phyloP scores from a whole-genome alignment of 1,140 invertebrate genomes.

The Hormaphis cornu region DNA sequence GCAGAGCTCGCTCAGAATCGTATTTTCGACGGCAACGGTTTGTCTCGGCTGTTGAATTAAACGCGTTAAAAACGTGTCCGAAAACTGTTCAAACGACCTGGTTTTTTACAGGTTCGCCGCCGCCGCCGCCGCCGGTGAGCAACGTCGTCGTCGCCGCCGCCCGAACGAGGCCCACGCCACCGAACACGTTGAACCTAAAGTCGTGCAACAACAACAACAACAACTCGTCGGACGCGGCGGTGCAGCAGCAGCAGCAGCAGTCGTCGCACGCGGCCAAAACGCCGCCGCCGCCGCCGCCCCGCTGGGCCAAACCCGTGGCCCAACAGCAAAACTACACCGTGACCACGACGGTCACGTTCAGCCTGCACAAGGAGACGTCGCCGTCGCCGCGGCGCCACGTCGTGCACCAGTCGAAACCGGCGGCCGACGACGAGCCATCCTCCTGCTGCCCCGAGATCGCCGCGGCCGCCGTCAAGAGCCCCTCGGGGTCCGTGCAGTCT shows the following conservation, averaged over 20 bases:
- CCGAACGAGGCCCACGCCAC: slow-evolving; percentile 64
- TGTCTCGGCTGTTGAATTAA: no score
- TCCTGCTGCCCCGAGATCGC: no score
- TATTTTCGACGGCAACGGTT: no score
- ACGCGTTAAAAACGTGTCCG: no score
- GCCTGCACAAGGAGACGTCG: slow-evolving; percentile 51
- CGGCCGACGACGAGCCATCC: no score
- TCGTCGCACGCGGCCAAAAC: slow-evolving; percentile 43
- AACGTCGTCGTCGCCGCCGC: background rate
- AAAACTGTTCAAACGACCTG: no score
- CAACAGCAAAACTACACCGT: slow-evolving; percentile 61
- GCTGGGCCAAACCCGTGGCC: slow-evolving; percentile 48
- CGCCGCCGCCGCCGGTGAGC: background rate
- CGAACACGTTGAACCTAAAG: slow-evolving; percentile 66
- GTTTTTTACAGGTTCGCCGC: background rate
- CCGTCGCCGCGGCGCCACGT: slow-evolving; percentile 34
- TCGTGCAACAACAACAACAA: slow-evolving; percentile 27
- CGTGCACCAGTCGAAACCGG: no score
- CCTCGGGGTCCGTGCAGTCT: slow-evolving; percentile 31
- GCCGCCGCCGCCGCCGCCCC: slow-evolving; percentile 54
- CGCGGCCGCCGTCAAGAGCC: slow-evolving; percentile 26
- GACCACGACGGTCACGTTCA: slow-evolving; percentile 72
- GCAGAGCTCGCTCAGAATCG: no score
- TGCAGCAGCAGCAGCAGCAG: slow-evolving; percentile 56
- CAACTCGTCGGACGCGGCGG: slow-evolving; percentile 36